A percentile compares a stretch with the other conserved stretches of the same genome.
phyloP scores from a whole-genome alignment of 92 coral and sea anemone genomes.

The Siderastrea siderea region DNA sequence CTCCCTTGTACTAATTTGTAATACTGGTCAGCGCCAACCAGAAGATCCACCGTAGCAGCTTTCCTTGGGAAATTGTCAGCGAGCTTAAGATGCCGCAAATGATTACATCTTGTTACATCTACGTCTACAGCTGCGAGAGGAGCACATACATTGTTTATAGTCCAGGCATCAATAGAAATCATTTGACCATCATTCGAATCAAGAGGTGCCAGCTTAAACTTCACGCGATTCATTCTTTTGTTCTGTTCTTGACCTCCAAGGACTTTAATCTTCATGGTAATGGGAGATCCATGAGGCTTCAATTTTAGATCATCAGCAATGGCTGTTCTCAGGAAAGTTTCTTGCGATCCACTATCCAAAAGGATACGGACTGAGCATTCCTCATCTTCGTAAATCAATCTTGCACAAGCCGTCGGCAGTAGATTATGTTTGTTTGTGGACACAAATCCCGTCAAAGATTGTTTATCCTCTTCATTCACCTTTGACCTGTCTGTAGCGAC shows the following conservation, averaged over 20 bases:
- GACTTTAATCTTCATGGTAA: slow-evolving; percentile 29
- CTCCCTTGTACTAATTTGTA: slow-evolving; percentile 17
- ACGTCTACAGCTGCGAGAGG: slow-evolving; percentile 34
- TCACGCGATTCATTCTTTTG: slow-evolving; percentile 11
- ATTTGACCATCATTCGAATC: too few relatives aligned
- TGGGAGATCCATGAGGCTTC: neutral
- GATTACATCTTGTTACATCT: slow-evolving; percentile 11
- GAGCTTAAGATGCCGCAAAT: slow-evolving; percentile 12
- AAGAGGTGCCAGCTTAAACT: too few relatives aligned
- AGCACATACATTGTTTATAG: slow-evolving; percentile 41
- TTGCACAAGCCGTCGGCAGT: slow-evolving; percentile 29
- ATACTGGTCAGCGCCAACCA: slow-evolving; percentile 37
- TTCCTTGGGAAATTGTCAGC: slow-evolving; percentile 40
- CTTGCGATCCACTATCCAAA: slow-evolving; percentile 35
- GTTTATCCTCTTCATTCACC: neutral
- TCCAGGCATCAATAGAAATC: slow-evolving; percentile 24
- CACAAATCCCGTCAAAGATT: neutral
- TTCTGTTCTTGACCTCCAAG: slow-evolving; percentile 12
- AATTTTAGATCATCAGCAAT: slow-evolving; percentile 11
- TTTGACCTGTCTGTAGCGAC: neutral
- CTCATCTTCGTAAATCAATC: neutral
- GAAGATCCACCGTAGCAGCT: slow-evolving; percentile 30
- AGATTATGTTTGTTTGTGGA: slow-evolving; percentile 2
- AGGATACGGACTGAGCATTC: slow-evolving; percentile 17
- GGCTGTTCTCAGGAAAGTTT: slow-evolving; percentile 13